Conservation (phyloP, 2,113 vertebrate genomes). For the Cyrtonyx montezumae region DNA sequence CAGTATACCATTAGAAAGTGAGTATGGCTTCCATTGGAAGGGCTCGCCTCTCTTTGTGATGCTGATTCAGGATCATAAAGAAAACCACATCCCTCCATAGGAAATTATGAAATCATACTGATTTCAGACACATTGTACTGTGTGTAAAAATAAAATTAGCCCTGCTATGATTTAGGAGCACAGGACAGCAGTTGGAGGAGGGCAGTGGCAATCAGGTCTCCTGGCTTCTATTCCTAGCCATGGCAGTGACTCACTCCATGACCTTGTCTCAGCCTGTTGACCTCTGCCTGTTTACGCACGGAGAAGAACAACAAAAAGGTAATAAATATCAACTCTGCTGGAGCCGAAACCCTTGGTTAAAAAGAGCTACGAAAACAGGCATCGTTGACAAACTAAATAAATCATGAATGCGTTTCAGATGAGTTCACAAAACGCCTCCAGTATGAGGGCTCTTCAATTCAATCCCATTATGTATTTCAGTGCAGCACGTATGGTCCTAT, state of each 20-base stretch:
- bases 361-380: not conserved
- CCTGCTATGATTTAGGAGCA: not conserved
- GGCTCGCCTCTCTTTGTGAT: not conserved
- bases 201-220: not conserved
- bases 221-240: constrained; percentile 54
- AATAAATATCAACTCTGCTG: not conserved
- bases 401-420: not conserved
- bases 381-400: constrained; percentile 33
- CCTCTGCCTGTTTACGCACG: constrained; percentile 38
- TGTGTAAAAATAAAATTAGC: constrained; percentile 5
- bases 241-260: not conserved
- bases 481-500: constrained; percentile 34
- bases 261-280: constrained; percentile 38
- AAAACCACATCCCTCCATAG: not conserved
- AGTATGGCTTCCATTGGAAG: not conserved
- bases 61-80: constrained; percentile 25
- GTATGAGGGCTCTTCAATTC: not conserved
- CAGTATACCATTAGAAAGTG: not conserved
- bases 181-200: not conserved
- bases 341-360: not conserved
- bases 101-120: constrained; percentile 6
- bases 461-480: not conserved
- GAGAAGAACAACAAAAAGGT: constrained; percentile 10
- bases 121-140: constrained; percentile 23
- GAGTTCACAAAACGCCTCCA: not conserved